These are phyloP conservation scores for Anthopleura xanthogrammica DNA, from an alignment of 92 coral and sea anemone genomes.

Conservation along the genomic window DNA sequence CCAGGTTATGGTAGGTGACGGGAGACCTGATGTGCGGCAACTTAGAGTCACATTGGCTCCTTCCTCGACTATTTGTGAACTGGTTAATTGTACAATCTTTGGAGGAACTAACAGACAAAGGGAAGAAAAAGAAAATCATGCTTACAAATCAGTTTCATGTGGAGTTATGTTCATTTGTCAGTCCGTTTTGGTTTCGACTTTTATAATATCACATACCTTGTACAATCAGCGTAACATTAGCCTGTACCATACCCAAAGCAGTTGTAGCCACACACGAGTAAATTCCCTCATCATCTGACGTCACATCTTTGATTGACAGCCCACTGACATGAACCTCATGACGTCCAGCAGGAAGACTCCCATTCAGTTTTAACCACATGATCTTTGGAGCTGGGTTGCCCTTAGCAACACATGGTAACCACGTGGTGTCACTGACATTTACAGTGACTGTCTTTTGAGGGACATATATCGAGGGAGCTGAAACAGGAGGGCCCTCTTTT, in stretches of 20 bases:
- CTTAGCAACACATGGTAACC: slow-evolving; percentile 33
- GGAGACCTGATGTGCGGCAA: no score
- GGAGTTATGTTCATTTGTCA: no score
- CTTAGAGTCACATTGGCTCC: slow-evolving; percentile 5
- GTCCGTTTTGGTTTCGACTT: no score
- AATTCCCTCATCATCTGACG: slow-evolving; percentile 35
- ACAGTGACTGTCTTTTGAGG: neutral
- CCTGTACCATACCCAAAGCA: slow-evolving; percentile 7
- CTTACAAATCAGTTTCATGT: no score
- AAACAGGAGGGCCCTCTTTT: slow-evolving; percentile 4
- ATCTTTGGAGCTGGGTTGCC: slow-evolving; percentile 58
- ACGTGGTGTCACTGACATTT: slow-evolving; percentile 5
- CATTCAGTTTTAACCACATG: slow-evolving; percentile 48
- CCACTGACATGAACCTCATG: slow-evolving; percentile 37
- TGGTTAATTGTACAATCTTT: neutral
- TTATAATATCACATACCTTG: no score
- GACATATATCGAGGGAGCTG: slow-evolving; percentile 2
- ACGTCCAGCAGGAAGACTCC: slow-evolving; percentile 43
- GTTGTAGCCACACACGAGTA: slow-evolving; percentile 28
- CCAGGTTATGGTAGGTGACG: no score
- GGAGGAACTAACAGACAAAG: slow-evolving; percentile 26
- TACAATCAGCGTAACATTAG: slow-evolving; percentile 11
- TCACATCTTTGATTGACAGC: slow-evolving; percentile 37
- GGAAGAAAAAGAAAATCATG: no score
- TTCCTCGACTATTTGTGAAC: neutral